phyloP scores from a whole-genome alignment of 2,113 vertebrate genomes.

The Psammodynastes pulverulentus region DNA sequence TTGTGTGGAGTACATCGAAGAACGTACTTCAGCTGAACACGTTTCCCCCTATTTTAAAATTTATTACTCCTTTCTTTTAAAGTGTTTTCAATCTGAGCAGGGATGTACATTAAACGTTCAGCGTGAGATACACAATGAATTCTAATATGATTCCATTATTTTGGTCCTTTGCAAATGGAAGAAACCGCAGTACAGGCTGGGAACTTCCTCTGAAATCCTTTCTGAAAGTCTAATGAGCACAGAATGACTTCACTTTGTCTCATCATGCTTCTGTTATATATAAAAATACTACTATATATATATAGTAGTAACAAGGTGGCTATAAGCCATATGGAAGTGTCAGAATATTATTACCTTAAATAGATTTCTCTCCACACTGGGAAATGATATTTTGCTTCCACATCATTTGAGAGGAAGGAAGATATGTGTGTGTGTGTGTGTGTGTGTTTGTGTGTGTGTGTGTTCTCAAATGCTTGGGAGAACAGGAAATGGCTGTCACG shows the following conservation, averaged over 20 bases:
- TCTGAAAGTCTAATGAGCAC: slow-evolving; percentile 26
- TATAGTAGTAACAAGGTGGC: slow-evolving; percentile 17
- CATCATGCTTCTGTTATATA: background rate
- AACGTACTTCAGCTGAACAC: background rate
- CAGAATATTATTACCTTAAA: background rate
- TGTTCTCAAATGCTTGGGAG: background rate
- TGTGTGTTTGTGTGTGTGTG: background rate
- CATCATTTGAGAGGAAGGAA: background rate
- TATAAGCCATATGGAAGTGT: background rate
- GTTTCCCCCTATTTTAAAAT: background rate
- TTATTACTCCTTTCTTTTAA: background rate
- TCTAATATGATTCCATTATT: background rate
- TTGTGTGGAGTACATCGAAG: background rate
- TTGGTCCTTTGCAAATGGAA: slow-evolving; percentile 10
- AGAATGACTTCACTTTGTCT: slow-evolving; percentile 10
- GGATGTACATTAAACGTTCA: background rate
- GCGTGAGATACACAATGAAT: background rate
- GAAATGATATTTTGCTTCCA: slow-evolving; percentile 30
- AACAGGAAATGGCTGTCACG: background rate
- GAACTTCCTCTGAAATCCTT: slow-evolving; percentile 8
- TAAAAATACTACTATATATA: no score
- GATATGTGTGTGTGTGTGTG: background rate
- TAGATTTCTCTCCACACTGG: background rate
- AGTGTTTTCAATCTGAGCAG: background rate
- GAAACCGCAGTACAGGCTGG: background rate